Conservation (phyloP, 2,113 vertebrate species). For the Eulemur macaco region DNA sequence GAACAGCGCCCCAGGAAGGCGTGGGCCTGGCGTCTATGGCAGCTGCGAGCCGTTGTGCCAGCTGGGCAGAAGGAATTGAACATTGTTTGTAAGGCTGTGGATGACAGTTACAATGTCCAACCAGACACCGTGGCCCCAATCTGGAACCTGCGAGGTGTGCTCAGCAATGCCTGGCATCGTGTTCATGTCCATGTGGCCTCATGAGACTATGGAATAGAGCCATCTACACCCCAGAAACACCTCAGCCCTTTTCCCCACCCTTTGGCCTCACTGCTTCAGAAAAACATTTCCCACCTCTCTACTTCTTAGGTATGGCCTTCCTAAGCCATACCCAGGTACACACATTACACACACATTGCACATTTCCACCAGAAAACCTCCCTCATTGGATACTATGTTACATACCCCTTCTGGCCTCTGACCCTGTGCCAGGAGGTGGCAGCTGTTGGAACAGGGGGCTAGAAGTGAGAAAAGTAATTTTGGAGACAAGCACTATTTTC, state of each 20-base stretch:
- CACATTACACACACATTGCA: not conserved
- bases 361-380: not conserved
- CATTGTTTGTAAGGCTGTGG: slow-evolving; percentile 94
- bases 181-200: slow-evolving; percentile 84
- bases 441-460: not conserved
- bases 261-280: not conserved
- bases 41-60: slow-evolving; percentile 84
- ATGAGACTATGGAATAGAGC: slow-evolving; percentile 16
- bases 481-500: not conserved
- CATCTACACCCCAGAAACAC: not conserved
- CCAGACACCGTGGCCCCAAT: slow-evolving; percentile 90
- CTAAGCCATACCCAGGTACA: not conserved
- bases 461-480: not conserved
- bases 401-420: not conserved
- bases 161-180: slow-evolving; percentile 93
- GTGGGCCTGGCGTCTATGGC: slow-evolving; percentile 96
- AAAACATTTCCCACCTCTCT: not conserved
- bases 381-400: not conserved
- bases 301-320: slow-evolving; percentile 1
- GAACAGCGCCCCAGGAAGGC: slow-evolving; percentile 81
- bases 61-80: slow-evolving; percentile 84
- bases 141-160: slow-evolving; percentile 95
- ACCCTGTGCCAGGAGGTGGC: not conserved
- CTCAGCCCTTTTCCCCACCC: not conserved
- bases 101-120: slow-evolving; percentile 93